Base-by-base conservation (phyloP, 1,140 invertebrate species). In the Drosophila nikananu region DNA sequence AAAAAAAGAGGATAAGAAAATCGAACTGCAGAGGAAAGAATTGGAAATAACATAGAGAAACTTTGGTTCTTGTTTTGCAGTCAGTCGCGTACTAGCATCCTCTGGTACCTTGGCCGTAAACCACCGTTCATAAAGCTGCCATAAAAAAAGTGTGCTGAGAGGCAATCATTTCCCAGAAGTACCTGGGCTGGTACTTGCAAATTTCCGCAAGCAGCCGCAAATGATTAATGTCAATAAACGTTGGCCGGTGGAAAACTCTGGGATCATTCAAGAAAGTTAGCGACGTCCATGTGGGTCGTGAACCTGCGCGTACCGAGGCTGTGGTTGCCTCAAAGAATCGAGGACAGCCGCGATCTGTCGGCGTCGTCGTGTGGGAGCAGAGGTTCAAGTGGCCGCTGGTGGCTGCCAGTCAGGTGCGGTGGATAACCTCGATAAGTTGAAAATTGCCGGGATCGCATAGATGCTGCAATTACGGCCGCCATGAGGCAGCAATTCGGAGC, bases 151-250 rank as follows among this genome's bases (percentile, higher is more conserved):
- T 61, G 57, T 52, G 71, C 68, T 73, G 71, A 27, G 46, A 73
- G 71, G 41, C 74, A 80, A 65, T 65, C 59, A 72, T 80, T 80
- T 79, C 66, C 66, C 52, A 62, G 59, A 78, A 71, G 65, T 65
- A 49, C 63, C 37, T 55, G 49, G 46, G 70, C 57, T 71, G n/a
- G 76, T 86, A 83, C 78, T 89, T 89, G 86, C 82, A 86, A 86
- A 81, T 90, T 90, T 90, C 81, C 78, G 70, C 81, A 86, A 86
- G 86, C 70, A 49, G 41, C 67, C 81, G 86, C 75, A 49, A 89
- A 89, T 89, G 86, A 89, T 89, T 89, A 89, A 89, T 89, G 86
- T 90, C 86, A 89, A 89, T 89, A 89, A 80, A 86, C 58, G 75
- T 32, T 70, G 64, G 64, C 55, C 46, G 57, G 58, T 64, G 41